Conservation (phyloP, 2,888 invertebrate genomes). For the Adineta ricciae region DNA sequence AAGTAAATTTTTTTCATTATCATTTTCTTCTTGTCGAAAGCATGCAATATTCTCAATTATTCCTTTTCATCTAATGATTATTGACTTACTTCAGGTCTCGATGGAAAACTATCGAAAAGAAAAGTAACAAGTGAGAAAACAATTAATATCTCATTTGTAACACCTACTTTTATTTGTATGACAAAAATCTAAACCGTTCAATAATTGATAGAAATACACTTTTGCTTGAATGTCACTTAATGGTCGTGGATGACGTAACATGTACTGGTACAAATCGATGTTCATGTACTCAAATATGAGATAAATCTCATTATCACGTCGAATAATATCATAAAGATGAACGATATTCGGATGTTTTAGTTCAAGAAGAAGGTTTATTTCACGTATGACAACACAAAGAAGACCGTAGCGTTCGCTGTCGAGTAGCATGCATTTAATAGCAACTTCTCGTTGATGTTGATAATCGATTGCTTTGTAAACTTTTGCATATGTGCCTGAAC, state of each 20-base stretch:
- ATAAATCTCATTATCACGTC: constrained; percentile 83
- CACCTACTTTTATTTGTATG: constrained; percentile 48
- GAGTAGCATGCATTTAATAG: constrained; percentile 90
- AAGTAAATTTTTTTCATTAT: not conserved
- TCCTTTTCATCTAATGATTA: no score
- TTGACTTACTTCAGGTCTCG: not conserved
- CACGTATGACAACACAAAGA: constrained; percentile 92
- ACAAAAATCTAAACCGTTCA: constrained; percentile 49
- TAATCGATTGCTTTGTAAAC: constrained; percentile 82
- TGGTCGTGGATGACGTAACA: constrained; percentile 61
- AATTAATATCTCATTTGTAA: no score
- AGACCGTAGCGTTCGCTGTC: constrained; percentile 82
- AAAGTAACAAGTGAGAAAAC: not conserved
- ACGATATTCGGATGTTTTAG: constrained; percentile 88
- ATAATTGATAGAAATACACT: constrained; percentile 59
- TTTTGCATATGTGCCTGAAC: constrained; percentile 61
- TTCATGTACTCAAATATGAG: constrained; percentile 88
- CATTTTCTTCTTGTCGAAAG: no score
- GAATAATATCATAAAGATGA: constrained; percentile 61
- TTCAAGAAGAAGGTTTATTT: constrained; percentile 87
- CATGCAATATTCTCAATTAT: no score
- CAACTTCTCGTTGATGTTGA: constrained; percentile 58
- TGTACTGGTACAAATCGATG: constrained; percentile 93
- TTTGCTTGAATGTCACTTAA: constrained; percentile 27
- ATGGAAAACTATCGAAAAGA: not conserved